Evolutionary conservation across 2,113 vertebrate genomes (phyloP).

Genomic region (Esox niger): DNA sequence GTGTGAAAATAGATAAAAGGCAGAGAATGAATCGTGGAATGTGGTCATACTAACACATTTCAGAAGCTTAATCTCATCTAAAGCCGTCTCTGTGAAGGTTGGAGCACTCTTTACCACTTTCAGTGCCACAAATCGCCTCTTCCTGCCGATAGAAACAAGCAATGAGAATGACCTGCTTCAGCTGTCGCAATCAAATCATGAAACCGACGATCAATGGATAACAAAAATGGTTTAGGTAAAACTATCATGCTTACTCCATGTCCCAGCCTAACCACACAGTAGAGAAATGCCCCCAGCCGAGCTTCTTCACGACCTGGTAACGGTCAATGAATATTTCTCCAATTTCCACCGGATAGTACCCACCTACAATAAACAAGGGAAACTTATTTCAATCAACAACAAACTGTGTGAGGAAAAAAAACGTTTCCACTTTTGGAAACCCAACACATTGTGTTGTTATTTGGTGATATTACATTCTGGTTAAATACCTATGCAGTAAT

Average conservation of each 20-base stretch:
- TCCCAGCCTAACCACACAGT: constrained; percentile 75
- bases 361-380: constrained; percentile 52
- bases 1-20: neutral
- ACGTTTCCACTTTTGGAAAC: too few species aligned
- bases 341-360: constrained; percentile 64
- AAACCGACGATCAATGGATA: neutral
- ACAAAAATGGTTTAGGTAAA: neutral
- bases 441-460: neutral
- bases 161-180: neutral
- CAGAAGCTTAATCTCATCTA: constrained; percentile 87
- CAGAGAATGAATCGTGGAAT: constrained; percentile 58
- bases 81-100: constrained; percentile 83
- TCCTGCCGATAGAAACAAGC: constrained; percentile 50
- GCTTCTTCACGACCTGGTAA: constrained; percentile 70
- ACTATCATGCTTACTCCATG: constrained; percentile 56
- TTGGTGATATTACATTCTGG: neutral
- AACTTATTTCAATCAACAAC: neutral
- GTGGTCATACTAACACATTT: constrained; percentile 66
- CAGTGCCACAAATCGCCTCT: constrained; percentile 70
- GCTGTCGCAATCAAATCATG: neutral
- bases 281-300: constrained; percentile 75
- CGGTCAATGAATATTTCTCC: constrained; percentile 65
- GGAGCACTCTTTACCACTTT: constrained; percentile 87
- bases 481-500: constrained; percentile 61
- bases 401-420: neutral